phyloP scores from a whole-genome alignment of 2,113 vertebrate species.

The Emydura subglobosa region DNA sequence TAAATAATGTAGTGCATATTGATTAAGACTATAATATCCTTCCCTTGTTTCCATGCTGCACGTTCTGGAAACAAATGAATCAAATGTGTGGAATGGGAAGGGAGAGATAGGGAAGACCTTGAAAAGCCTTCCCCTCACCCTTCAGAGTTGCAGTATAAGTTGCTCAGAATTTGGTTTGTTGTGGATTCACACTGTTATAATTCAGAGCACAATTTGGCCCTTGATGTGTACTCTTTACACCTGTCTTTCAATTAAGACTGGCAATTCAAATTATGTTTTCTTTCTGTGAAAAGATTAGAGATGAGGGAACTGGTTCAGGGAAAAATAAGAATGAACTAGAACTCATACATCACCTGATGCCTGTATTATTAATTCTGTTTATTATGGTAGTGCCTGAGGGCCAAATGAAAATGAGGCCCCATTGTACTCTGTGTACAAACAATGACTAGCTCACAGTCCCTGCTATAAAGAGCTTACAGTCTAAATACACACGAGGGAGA shows the following conservation, averaged over 20 bases:
- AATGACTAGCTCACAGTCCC: not conserved
- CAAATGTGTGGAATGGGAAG: not conserved
- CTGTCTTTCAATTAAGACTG: not conserved
- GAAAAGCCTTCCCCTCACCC: not conserved
- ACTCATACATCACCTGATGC: rapidly evolving
- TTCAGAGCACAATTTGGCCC: not conserved
- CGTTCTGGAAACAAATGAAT: not conserved
- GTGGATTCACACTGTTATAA: not conserved
- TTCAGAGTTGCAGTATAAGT: not conserved
- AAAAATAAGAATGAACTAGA: not conserved
- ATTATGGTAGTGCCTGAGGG: not conserved
- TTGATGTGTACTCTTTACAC: not conserved
- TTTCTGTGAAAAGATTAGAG: not conserved
- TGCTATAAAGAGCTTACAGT: not conserved
- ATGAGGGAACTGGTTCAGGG: not conserved
- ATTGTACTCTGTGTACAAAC: not conserved
- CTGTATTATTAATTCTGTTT: not conserved
- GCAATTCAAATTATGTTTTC: not conserved
- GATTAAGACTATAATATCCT: not conserved
- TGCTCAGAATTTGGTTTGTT: not conserved
- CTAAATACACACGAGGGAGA: too few species aligned
- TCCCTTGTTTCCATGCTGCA: not conserved
- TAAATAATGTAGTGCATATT: not conserved
- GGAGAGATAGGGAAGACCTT: not conserved
- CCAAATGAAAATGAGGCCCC: not conserved